These are phyloP conservation scores for Ectobius pallidus DNA, from an alignment of 2,888 invertebrate species.

Conservation along the genomic window DNA sequence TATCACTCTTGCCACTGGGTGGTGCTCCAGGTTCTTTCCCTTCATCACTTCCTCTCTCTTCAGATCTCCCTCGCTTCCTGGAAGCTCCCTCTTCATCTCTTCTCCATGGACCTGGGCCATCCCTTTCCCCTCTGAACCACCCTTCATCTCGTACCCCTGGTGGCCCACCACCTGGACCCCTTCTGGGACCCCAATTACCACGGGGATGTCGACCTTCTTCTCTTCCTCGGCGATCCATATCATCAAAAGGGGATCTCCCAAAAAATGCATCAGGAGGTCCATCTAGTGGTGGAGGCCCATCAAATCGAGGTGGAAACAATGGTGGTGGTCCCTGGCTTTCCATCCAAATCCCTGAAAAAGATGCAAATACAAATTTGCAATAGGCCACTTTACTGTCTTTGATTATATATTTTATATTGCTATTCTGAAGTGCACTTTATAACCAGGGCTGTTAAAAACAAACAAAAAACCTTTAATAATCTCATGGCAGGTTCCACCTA, in stretches of 20 bases:
- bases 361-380: not conserved
- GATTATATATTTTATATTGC: too few species aligned
- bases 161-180: slow-evolving; percentile 38
- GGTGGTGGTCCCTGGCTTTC: slow-evolving; percentile 45
- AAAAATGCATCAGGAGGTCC: slow-evolving; percentile 47
- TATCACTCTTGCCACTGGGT: slow-evolving; percentile 43
- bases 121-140: slow-evolving; percentile 38
- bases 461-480: too few species aligned
- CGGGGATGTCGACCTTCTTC: slow-evolving; percentile 49
- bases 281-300: slow-evolving; percentile 50
- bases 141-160: slow-evolving; percentile 43
- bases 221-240: slow-evolving; percentile 45
- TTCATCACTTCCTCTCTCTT: slow-evolving; percentile 48
- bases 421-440: too few species aligned
- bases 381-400: too few species aligned
- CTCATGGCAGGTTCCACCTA: too few species aligned
- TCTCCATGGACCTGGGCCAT: slow-evolving; percentile 40
- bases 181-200: slow-evolving; percentile 41
- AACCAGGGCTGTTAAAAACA: too few species aligned
- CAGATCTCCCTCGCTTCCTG: slow-evolving; percentile 29
- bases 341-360: slow-evolving; percentile 45
- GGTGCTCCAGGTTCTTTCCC: slow-evolving; percentile 47
- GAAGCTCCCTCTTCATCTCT: slow-evolving; percentile 29
- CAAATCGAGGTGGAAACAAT: slow-evolving; percentile 49
- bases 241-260: slow-evolving; percentile 47